Conservation (phyloP, 2,113 vertebrate species). For the Cranoglanis bouderius region DNA sequence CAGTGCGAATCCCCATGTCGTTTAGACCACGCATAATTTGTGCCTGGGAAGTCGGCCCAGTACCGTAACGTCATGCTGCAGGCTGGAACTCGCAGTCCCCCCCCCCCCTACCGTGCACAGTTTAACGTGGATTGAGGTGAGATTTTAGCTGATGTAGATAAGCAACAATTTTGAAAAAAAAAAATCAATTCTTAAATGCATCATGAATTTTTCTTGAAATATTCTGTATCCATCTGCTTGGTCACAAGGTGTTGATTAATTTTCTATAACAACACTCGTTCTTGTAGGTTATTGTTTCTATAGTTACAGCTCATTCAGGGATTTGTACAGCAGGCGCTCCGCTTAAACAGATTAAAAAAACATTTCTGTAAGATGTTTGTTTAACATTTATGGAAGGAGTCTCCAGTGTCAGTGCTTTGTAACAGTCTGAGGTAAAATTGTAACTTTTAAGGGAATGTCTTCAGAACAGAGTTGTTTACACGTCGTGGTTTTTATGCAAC, state of each 20-base stretch:
- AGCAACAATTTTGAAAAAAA: background rate
- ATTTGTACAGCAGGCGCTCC: background rate
- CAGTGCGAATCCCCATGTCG: background rate
- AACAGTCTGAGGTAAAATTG: background rate
- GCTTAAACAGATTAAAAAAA: background rate
- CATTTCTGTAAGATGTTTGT: background rate
- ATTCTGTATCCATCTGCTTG: background rate
- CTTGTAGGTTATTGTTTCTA: background rate
- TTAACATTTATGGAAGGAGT: background rate
- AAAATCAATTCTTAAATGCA: too few relatives aligned
- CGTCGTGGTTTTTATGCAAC: background rate
- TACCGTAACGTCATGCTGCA: background rate
- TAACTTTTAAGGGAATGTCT: background rate
- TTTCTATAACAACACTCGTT: background rate
- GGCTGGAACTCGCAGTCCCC: background rate
- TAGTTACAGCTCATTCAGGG: background rate
- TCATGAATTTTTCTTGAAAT: background rate
- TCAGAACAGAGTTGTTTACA: background rate
- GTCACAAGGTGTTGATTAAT: background rate
- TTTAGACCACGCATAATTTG: background rate
- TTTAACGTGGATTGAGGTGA: background rate
- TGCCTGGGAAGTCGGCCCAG: constrained; percentile 28
- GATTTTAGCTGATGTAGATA: background rate
- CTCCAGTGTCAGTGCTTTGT: background rate
- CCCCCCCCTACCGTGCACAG: background rate